Base-by-base conservation (phyloP, 1,140 invertebrate genomes). In the Caenorhabditis briggsae region DNA sequence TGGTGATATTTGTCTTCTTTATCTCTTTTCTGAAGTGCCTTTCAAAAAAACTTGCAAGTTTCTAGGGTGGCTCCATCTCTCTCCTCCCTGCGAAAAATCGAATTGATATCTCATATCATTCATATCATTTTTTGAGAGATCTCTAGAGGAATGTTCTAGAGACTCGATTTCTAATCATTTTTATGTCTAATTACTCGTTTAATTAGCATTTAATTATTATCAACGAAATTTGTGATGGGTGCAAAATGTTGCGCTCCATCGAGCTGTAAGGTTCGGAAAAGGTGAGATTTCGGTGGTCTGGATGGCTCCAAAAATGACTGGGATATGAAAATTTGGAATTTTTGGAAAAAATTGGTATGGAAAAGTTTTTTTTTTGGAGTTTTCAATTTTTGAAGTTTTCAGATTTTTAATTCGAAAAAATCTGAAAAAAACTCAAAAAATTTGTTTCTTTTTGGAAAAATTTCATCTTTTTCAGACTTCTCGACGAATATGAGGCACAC, bases 171-270 rank as follows among this genome's bases (percentile, higher is more conserved):
- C 2, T 33, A 33, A n/a, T 0, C 2, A 7, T 23, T 50, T 2
- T 46, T 2, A 78, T 78, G 70, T 50, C 70, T 78, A 78, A 78
- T 78, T 78, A 78, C 70, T 78, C 70, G 70, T 20, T 78, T 78
- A 78, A 78, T 78, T 78, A 78, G 70, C 70, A 12, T 50, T 50
- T 53, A n/a, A n/a, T n/a, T n/a, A 8, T 64, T 64, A 64, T 46
- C 25, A 23, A 78, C 70, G 70, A 78, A 78, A 20, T n/a, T 2
- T 7, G 50, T 8, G 0, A 78, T 78, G 70, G 70, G 70, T 7
- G 70, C 70, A n/a, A 78, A 78, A 14, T 78, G 70, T 50, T 78
- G 70, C 25, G 70, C 70, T 23, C 70, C 70, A 18, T 78, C 70
- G 46, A 78, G 70, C 70, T 78, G 43, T 53, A 78, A 78, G 41